These are phyloP conservation scores for Pocillopora meandrina DNA, from an alignment of 92 coral and sea anemone species.

Conservation along the genomic window DNA sequence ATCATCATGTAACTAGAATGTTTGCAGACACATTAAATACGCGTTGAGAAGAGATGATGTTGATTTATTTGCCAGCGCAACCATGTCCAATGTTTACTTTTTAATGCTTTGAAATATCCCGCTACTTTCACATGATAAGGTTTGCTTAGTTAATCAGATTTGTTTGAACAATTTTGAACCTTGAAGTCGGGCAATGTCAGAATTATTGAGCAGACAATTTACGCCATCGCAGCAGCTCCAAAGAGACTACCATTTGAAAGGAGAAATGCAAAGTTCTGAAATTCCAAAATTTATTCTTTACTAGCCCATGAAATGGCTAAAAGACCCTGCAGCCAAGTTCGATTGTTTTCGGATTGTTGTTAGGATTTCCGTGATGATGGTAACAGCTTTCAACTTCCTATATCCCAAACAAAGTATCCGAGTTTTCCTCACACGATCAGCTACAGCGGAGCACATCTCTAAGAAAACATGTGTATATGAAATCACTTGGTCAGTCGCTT, in stretches of 20 bases:
- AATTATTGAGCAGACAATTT: not conserved
- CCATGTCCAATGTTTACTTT: not conserved
- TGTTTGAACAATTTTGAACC: not conserved
- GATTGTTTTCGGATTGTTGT: too few relatives aligned
- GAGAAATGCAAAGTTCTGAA: not conserved
- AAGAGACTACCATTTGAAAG: constrained; percentile 16
- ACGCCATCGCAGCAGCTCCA: not conserved
- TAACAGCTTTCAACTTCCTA: too few relatives aligned
- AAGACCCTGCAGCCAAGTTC: too few relatives aligned
- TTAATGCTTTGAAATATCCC: constrained; percentile 5
- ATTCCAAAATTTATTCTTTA: not conserved
- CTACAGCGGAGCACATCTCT: not conserved
- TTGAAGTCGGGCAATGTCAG: not conserved
- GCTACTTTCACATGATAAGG: not conserved
- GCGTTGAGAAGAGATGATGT: not conserved
- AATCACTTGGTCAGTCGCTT: not conserved
- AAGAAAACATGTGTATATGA: not conserved
- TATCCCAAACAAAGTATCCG: too few relatives aligned
- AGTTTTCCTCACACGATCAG: not conserved
- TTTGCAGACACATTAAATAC: not conserved
- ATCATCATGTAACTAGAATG: not conserved
- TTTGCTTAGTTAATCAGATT: constrained; percentile 23
- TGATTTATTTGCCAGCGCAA: not conserved
- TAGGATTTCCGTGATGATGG: too few relatives aligned
- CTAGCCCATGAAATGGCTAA: too few relatives aligned